Conservation (phyloP, 2,888 invertebrate species). For the Apamea epomidion region DNA sequence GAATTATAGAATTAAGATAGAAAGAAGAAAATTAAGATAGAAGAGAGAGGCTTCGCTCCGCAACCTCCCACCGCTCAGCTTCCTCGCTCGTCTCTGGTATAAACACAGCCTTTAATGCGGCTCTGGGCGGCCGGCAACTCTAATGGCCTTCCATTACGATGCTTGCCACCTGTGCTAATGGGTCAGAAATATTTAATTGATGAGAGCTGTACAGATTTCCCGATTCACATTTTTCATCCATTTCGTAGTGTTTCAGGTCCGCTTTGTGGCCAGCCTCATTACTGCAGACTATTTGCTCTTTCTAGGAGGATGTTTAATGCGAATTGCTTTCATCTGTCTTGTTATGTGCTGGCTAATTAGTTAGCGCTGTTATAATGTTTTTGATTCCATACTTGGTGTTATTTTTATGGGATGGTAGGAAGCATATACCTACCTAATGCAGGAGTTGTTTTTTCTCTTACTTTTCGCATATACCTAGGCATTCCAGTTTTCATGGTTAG, state of each 20-base stretch:
- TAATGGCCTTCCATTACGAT: slow-evolving; percentile 88
- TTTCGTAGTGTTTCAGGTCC: slow-evolving; percentile 71
- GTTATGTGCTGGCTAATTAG: slow-evolving; percentile 26
- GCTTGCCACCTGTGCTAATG: slow-evolving; percentile 88
- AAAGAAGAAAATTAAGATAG: too few species aligned
- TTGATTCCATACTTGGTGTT: not conserved
- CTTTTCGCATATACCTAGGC: not conserved
- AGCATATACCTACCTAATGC: too few species aligned
- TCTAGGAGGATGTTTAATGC: slow-evolving; percentile 28
- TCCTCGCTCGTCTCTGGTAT: slow-evolving; percentile 6
- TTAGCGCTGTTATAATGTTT: slow-evolving; percentile 14
- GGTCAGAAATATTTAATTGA: slow-evolving; percentile 89
- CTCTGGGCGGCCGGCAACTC: slow-evolving; percentile 73
- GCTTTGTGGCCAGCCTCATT: slow-evolving; percentile 60
- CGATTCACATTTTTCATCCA: slow-evolving; percentile 83
- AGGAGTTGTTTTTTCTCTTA: not conserved
- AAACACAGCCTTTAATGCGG: slow-evolving; percentile 61
- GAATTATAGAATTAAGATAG: too few species aligned
- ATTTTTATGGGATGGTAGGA: not conserved
- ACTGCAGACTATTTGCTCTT: slow-evolving; percentile 48
- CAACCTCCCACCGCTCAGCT: not conserved
- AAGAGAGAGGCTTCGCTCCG: not conserved
- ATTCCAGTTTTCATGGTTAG: not conserved
- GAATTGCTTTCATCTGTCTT: slow-evolving; percentile 43
- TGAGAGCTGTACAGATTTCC: slow-evolving; percentile 82